These are phyloP conservation scores for Epiblema foenella DNA, from an alignment of 2,888 invertebrate genomes.

Conservation along the genomic window DNA sequence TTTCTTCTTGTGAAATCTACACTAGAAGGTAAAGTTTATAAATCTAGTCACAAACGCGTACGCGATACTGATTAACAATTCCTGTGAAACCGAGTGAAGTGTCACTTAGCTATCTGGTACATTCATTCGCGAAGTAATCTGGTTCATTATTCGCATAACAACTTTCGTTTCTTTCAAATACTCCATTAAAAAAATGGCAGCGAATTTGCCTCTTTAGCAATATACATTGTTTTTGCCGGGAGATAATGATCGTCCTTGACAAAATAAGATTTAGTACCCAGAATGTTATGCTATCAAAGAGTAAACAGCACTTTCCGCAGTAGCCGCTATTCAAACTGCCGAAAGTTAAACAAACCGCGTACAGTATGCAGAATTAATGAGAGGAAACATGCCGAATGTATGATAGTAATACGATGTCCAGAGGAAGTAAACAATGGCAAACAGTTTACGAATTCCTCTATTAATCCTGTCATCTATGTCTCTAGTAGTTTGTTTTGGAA, in stretches of 20 bases:
- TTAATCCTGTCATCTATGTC: background rate
- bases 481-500: background rate
- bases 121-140: no score
- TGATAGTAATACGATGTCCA: conserved; percentile 5
- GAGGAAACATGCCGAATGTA: conserved; percentile 10
- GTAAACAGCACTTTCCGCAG: conserved; percentile 6
- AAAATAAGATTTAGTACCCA: background rate
- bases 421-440: conserved; percentile 7
- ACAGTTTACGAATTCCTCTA: conserved; percentile 10
- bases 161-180: no score
- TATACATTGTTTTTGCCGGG: no score
- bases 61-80: background rate
- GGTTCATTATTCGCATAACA: no score
- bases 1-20: background rate
- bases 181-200: no score
- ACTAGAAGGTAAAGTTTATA: background rate
- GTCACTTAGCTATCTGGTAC: no score
- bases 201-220: no score
- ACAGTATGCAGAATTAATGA: conserved; percentile 9
- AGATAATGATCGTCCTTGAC: background rate
- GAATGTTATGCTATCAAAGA: background rate
- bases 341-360: conserved; percentile 12
- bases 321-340: background rate
- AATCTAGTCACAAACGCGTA: background rate
- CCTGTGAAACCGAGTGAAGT: no score